These are phyloP conservation scores for Amitus sp. DNA, from an alignment of 2,888 invertebrate species.

Conservation along the genomic window DNA sequence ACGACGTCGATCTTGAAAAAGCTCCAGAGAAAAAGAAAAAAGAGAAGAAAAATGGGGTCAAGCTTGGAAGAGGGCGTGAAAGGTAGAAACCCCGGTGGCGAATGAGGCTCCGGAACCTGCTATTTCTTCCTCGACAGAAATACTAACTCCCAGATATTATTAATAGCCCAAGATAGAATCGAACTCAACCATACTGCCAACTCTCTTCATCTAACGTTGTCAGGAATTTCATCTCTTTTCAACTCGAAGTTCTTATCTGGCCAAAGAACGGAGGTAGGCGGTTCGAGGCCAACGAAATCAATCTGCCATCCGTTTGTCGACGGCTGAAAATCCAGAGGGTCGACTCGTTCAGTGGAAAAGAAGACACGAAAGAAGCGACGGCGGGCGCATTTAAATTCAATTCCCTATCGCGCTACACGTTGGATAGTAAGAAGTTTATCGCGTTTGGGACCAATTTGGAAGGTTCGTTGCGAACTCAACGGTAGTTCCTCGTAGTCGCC, in stretches of 20 bases:
- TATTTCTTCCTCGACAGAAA: constrained; percentile 59
- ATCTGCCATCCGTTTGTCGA: constrained; percentile 58
- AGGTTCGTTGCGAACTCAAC: constrained; percentile 32
- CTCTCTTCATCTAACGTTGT: constrained; percentile 26
- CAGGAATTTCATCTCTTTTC: constrained; percentile 8
- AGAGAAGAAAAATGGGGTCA: constrained; percentile 9
- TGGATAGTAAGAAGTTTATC: constrained; percentile 49
- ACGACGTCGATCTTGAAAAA: no score
- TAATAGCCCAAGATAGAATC: constrained; percentile 64
- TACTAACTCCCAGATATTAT: constrained; percentile 65
- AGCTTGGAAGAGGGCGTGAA: constrained; percentile 14
- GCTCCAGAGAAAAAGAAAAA: constrained; percentile 16
- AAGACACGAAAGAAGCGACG: constrained; percentile 19
- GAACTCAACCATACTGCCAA: constrained; percentile 50
- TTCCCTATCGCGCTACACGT: constrained; percentile 48
- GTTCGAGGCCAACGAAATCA: constrained; percentile 55
- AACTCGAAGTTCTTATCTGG: constrained; percentile 11
- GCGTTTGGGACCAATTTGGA: constrained; percentile 56
- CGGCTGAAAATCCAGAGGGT: constrained; percentile 27
- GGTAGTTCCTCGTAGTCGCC: constrained; percentile 9
- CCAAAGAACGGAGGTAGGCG: constrained; percentile 34
- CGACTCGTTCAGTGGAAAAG: constrained; percentile 31
- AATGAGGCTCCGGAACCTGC: constrained; percentile 40
- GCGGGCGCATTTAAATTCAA: constrained; percentile 57
- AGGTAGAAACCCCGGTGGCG: constrained; percentile 16